Percentiles rank a stretch among this genome's conserved stretches.
Conservation (phyloP, 2,888 invertebrate genomes). For the Merodon equestris region DNA sequence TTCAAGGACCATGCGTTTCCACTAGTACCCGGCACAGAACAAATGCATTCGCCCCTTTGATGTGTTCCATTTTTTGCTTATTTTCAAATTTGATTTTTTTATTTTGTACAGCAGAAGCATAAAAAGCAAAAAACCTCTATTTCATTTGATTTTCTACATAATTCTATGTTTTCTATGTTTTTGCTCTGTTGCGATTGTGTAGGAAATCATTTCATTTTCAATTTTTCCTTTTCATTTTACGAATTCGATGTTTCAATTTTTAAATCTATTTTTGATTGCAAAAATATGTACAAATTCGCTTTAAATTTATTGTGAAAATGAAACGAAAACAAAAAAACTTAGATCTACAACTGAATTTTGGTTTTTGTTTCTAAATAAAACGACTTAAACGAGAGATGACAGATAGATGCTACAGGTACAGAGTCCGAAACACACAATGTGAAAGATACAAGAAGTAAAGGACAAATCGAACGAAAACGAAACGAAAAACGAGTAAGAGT, state of each 20-base stretch:
- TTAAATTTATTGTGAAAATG: conserved; percentile 62
- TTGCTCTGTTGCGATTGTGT: conserved; percentile 6
- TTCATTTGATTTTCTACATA: conserved; percentile 16
- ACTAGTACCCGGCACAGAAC: too few relatives aligned
- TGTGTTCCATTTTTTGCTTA: conserved; percentile 24
- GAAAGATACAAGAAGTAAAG: conserved; percentile 1
- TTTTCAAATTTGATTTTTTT: background rate
- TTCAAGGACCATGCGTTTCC: too few relatives aligned
- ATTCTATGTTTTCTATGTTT: conserved; percentile 25
- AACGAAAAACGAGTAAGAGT: conserved; percentile 26
- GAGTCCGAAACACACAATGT: conserved; percentile 40
- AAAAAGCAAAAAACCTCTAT: conserved; percentile 44
- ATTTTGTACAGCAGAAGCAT: conserved; percentile 60
- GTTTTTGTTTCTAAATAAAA: conserved; percentile 12
- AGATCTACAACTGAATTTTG: conserved; percentile 57
- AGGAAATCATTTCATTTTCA: conserved; percentile 14
- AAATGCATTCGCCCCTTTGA: conserved; percentile 23
- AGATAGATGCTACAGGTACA: conserved; percentile 34
- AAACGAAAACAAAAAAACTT: conserved; percentile 74
- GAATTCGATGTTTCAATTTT: conserved; percentile 57
- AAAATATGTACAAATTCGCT: conserved; percentile 50
- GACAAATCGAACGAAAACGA: conserved; percentile 8
- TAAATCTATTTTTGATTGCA: conserved; percentile 48
- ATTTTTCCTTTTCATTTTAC: conserved; percentile 26
- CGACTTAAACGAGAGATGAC: conserved; percentile 24